Base-by-base conservation (phyloP, 64 coral and sea anemone genomes). In the Pachyseris speciosa region DNA sequence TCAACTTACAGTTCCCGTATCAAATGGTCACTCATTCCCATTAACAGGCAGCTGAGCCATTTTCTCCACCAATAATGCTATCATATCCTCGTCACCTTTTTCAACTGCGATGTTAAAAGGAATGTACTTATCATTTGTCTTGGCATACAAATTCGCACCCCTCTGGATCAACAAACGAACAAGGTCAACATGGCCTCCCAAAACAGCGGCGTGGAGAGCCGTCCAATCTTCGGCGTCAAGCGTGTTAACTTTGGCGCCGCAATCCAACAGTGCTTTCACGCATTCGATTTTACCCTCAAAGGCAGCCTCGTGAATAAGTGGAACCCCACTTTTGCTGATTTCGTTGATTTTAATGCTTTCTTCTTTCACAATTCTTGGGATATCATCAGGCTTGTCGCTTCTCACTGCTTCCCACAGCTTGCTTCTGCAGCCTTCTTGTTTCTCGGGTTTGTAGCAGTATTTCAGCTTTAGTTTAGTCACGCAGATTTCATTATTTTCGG, bases 101-200 rank as follows among this genome's bases (percentile, higher is more conserved):
- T 81, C 77, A 38, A 58, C 40, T 2, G 77, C 77, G 34, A 81
- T 81, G 9, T 81, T 51, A 40, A 81, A 81, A 61, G 77, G 77
- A 81, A 81, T 81, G 53, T 81, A 81, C 77, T 60, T 81, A 10
- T 81, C 77, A 9, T 40, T 61, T n/a, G 77, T 81, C 31, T 81
- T 34, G 34, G 77, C 77, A 53, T 81, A 61, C 32, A 81, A 19
- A 63, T 81, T 53, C 2, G 77, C 77, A 22, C 77, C 77, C 9
- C 37, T 81, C 33, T 40, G 53, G 26, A 81, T 81, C 36, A 81
- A 81, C 51, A 81, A 39, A 22, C 77, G 51, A 24, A 41, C 77
- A n/a, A 81, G 77, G 20, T 81, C 77, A 34, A 81, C 77, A 63
- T 81, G 77, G 5, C 77, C 77, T 7, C 77, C 77, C 13, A 81